phyloP scores from a whole-genome alignment of 2,113 vertebrate species.

The Syngnathoides biaculeatus region DNA sequence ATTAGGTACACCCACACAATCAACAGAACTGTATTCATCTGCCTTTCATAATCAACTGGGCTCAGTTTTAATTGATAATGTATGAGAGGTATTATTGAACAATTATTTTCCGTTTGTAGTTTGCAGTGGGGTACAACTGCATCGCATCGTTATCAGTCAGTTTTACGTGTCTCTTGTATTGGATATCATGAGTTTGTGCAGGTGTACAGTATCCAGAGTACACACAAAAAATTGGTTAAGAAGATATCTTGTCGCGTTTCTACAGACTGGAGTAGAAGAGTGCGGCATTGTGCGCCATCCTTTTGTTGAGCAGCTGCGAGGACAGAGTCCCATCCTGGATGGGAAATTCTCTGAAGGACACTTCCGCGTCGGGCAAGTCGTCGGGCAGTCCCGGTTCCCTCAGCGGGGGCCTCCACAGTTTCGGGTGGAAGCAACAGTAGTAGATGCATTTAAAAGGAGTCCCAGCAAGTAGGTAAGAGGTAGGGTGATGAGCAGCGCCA shows the following conservation, averaged over 20 bases:
- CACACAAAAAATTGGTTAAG: background rate
- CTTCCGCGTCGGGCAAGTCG: slow-evolving; percentile 60
- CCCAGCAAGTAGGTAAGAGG: slow-evolving; percentile 75
- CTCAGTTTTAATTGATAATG: too few species aligned
- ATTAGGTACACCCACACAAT: too few species aligned
- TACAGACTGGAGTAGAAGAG: slow-evolving; percentile 48
- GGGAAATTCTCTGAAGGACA: slow-evolving; percentile 27
- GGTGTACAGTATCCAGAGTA: background rate
- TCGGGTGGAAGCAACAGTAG: slow-evolving; percentile 83
- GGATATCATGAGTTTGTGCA: background rate
- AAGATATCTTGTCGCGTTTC: background rate
- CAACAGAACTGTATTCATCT: too few species aligned
- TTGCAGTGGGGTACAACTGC: background rate
- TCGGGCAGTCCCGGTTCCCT: slow-evolving; percentile 3
- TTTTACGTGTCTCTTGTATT: background rate
- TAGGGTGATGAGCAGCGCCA: slow-evolving; percentile 31
- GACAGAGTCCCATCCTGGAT: slow-evolving; percentile 29
- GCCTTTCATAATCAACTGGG: too few species aligned
- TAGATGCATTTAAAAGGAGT: slow-evolving; percentile 77
- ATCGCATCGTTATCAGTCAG: too few species aligned
- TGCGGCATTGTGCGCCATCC: slow-evolving; percentile 64
- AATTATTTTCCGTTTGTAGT: too few species aligned
- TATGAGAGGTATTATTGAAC: too few species aligned
- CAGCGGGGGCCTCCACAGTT: slow-evolving; percentile 43
- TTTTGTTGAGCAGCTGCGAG: slow-evolving; percentile 50